These are phyloP conservation scores for Ochotona princeps DNA, from an alignment of 2,113 vertebrate species.

Conservation along the genomic window DNA sequence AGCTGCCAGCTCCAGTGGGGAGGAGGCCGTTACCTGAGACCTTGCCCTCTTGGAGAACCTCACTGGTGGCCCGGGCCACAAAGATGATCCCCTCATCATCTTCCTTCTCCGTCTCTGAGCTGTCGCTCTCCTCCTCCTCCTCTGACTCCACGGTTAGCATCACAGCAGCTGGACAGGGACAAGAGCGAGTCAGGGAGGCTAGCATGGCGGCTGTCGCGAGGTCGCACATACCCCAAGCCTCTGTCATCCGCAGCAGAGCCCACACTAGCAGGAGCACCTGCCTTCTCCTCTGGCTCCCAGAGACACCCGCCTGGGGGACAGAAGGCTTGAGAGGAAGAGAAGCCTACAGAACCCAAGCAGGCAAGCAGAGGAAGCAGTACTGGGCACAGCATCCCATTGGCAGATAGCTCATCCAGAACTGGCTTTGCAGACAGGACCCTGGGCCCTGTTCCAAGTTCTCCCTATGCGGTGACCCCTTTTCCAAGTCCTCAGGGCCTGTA, in stretches of 20 bases:
- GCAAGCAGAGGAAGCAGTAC: neutral
- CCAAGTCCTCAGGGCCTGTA: conserved; percentile 10
- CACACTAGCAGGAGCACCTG: neutral
- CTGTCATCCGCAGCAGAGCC: conserved; percentile 13
- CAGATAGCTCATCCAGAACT: neutral
- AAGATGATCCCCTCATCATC: conserved; percentile 96
- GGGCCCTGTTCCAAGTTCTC: neutral
- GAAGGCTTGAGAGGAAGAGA: neutral
- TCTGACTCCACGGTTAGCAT: conserved; percentile 88
- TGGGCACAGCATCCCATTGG: neutral
- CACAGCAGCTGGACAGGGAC: conserved; percentile 82
- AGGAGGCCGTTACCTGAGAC: conserved; percentile 87
- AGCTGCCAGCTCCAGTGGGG: too few relatives aligned
- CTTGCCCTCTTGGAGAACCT: conserved; percentile 90
- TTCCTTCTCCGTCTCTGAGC: conserved; percentile 91
- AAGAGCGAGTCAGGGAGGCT: conserved; percentile 81
- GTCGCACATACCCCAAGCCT: neutral
- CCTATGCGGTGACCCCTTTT: neutral
- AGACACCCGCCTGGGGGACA: neutral
- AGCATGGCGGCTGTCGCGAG: conserved; percentile 9
- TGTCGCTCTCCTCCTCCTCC: conserved; percentile 89
- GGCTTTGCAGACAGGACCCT: conserved; percentile 19
- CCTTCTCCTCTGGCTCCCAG: conserved; percentile 29
- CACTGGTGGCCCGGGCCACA: conserved; percentile 90
- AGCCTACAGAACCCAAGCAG: neutral